phyloP scores from a whole-genome alignment of 2,113 vertebrate genomes.

The Picathartes gymnocephalus region DNA sequence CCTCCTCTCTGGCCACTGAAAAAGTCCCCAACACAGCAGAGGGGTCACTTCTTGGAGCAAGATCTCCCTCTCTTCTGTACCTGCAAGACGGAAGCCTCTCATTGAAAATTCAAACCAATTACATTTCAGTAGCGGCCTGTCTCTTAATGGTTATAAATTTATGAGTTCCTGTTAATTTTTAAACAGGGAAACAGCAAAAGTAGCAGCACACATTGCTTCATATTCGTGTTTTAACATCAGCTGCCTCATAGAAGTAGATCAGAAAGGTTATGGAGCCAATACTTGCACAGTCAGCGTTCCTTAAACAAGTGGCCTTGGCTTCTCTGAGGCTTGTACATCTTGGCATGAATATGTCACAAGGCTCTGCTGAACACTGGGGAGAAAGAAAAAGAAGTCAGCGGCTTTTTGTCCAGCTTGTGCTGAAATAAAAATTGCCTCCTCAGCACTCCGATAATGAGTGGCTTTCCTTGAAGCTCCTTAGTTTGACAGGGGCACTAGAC shows the following conservation, averaged over 20 bases:
- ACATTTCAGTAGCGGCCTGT: neutral
- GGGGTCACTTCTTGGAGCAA: neutral
- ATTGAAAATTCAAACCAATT: constrained; percentile 5
- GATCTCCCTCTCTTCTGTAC: neutral
- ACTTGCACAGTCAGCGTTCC: neutral
- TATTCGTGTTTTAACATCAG: constrained; percentile 15
- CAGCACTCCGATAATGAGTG: neutral
- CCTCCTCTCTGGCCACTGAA: neutral
- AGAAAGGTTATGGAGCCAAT: constrained; percentile 17
- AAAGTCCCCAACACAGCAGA: neutral
- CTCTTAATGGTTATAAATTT: constrained; percentile 36
- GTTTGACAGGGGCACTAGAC: neutral
- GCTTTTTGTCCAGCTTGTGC: neutral
- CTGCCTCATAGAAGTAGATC: constrained; percentile 19
- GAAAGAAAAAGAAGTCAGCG: neutral
- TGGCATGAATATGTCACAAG: neutral
- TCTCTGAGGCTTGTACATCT: neutral
- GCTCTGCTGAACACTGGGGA: neutral
- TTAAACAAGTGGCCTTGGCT: neutral
- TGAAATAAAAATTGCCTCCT: neutral
- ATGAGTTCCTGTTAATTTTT: constrained; percentile 49
- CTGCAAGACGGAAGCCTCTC: neutral
- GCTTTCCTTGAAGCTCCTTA: neutral
- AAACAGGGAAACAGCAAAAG: constrained; percentile 35
- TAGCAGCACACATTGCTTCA: neutral